phyloP scores from a whole-genome alignment of 1,140 invertebrate species.

The Metaphire vulgaris region DNA sequence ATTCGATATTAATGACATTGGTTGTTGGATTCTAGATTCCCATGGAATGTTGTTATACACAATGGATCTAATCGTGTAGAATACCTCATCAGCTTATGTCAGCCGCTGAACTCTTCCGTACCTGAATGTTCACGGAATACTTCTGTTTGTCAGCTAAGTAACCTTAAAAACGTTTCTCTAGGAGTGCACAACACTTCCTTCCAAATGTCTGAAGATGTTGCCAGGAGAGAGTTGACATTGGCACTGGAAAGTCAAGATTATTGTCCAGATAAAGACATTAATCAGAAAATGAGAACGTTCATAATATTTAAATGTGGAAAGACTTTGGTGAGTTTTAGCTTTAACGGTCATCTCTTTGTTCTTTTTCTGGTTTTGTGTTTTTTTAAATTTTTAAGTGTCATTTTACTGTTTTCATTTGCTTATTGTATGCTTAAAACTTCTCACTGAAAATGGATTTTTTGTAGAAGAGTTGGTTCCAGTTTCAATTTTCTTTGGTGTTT shows the following conservation, averaged over 20 bases:
- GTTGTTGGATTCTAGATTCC: background rate
- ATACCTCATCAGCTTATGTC: background rate
- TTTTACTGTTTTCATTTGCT: no score
- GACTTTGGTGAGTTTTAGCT: conserved; percentile 34
- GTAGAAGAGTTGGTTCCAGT: no score
- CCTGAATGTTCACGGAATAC: background rate
- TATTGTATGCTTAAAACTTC: no score
- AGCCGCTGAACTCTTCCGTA: background rate
- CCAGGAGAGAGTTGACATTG: background rate
- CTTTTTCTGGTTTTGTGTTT: background rate
- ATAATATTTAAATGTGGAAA: conserved; percentile 44
- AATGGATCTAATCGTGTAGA: background rate
- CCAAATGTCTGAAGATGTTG: background rate
- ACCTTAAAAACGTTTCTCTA: background rate
- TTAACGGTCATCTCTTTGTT: background rate
- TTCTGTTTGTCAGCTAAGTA: background rate
- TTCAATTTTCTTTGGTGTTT: no score
- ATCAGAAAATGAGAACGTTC: conserved; percentile 32
- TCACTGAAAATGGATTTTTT: no score
- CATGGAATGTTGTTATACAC: background rate
- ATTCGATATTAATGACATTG: no score
- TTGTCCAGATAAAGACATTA: background rate
- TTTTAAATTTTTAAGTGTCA: no score
- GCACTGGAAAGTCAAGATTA: background rate
- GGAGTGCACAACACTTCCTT: background rate